Conservation (phyloP, 2,888 invertebrate species). For the Cylindroiulus punctatus region DNA sequence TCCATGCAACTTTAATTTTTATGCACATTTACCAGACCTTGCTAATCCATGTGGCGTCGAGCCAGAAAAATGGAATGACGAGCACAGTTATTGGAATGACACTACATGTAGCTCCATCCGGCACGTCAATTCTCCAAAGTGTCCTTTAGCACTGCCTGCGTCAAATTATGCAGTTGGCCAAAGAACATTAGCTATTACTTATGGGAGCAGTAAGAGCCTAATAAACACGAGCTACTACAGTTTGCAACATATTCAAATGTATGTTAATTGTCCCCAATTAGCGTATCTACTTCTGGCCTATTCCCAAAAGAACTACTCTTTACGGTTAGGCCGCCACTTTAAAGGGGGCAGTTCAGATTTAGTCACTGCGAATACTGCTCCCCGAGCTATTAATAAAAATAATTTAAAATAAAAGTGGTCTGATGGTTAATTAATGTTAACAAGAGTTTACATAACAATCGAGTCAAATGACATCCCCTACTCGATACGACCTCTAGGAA, state of each 20-base stretch:
- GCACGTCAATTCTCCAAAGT: slow-evolving; percentile 1
- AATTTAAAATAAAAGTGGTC: neutral
- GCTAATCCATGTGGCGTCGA: neutral
- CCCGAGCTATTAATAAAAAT: neutral
- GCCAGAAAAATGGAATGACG: neutral
- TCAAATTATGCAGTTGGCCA: slow-evolving; percentile 20
- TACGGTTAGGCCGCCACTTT: neutral
- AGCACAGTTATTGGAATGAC: neutral
- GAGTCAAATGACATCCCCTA: too few species aligned
- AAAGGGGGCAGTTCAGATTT: neutral
- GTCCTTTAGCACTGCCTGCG: slow-evolving; percentile 1
- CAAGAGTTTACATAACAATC: neutral
- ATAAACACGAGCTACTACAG: slow-evolving; percentile 5
- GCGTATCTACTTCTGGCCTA: slow-evolving; percentile 22
- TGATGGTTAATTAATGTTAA: neutral
- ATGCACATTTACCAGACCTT: too few species aligned
- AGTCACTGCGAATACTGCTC: neutral
- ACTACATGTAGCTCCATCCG: neutral
- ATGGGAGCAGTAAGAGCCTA: slow-evolving; percentile 12
- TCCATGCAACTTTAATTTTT: too few species aligned
- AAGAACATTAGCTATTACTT: neutral
- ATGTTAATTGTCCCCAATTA: slow-evolving; percentile 30
- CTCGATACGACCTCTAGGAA: too few species aligned
- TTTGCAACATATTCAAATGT: slow-evolving; percentile 29
- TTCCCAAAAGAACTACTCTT: slow-evolving; percentile 28